phyloP scores from a whole-genome alignment of 2,888 invertebrate genomes.

The Caenorhabditis doughertyi region DNA sequence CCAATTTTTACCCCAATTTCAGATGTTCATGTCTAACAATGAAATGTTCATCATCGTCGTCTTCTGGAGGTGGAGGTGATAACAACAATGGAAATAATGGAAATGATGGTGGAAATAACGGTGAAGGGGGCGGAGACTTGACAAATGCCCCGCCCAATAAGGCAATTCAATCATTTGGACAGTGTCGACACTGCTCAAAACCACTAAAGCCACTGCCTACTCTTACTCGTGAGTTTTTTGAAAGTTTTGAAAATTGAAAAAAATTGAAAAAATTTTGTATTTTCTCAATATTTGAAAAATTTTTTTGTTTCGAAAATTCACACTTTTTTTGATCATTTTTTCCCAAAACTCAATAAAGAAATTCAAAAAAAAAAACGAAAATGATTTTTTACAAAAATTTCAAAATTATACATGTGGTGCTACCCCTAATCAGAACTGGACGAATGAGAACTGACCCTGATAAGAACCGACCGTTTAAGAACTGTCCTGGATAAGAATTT shows the following conservation, averaged over 20 bases:
- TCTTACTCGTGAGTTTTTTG: constrained; percentile 73
- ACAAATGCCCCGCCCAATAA: constrained; percentile 68
- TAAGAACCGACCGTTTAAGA: no score
- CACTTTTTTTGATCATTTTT: no score
- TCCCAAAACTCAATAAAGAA: no score
- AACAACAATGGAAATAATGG: constrained; percentile 29
- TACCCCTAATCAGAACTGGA: no score
- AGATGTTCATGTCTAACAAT: constrained; percentile 49
- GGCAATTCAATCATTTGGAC: constrained; percentile 69
- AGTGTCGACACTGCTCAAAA: constrained; percentile 77
- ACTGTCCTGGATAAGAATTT: no score
- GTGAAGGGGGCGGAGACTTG: constrained; percentile 63
- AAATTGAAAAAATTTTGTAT: background rate
- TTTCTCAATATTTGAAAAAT: no score
- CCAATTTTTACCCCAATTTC: background rate
- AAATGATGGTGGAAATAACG: constrained; percentile 11
- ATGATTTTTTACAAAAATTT: no score
- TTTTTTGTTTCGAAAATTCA: no score
- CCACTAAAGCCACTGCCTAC: constrained; percentile 78
- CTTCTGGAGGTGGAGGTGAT: constrained; percentile 48
- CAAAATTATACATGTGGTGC: no score
- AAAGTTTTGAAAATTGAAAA: no score
- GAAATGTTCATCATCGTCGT: constrained; percentile 50
- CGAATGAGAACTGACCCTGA: no score
- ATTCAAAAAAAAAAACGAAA: no score